phyloP scores from a whole-genome alignment of 2,888 invertebrate genomes.

The Caenorhabditis sp. region DNA sequence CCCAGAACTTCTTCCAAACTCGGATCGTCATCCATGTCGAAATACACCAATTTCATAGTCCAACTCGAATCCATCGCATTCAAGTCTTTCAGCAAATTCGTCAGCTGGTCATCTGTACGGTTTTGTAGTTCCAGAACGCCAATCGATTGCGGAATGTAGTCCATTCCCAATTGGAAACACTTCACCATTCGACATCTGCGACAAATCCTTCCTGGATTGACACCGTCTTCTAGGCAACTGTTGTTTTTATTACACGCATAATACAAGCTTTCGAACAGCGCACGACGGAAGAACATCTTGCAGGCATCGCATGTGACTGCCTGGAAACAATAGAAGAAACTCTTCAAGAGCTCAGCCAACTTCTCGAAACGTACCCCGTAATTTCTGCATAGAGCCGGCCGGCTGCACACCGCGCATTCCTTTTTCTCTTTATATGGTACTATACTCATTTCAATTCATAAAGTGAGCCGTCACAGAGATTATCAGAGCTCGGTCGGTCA shows the following conservation, averaged over 20 bases:
- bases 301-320: constrained; percentile 15
- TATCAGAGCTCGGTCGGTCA: too few relatives aligned
- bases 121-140: neutral
- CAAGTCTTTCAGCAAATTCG: neutral
- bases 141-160: neutral
- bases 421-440: too few relatives aligned
- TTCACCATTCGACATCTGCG: neutral
- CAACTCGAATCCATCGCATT: neutral
- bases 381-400: neutral
- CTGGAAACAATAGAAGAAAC: neutral
- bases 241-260: neutral
- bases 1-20: neutral
- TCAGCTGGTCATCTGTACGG: neutral
- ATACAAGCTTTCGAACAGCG: neutral
- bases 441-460: too few relatives aligned
- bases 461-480: too few relatives aligned
- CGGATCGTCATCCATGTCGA: neutral
- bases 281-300: constrained; percentile 25
- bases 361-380: constrained; percentile 23
- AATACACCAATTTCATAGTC: neutral
- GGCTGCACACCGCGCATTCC: neutral
- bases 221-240: neutral
- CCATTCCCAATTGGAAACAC: neutral
- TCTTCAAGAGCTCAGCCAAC: too few relatives aligned
- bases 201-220: neutral